Evolutionary conservation across 2,797 vertebrate species (phyloP), one percentile per base, ranked within the genome.

Genomic region (Luscinia megarhynchos): DNA sequence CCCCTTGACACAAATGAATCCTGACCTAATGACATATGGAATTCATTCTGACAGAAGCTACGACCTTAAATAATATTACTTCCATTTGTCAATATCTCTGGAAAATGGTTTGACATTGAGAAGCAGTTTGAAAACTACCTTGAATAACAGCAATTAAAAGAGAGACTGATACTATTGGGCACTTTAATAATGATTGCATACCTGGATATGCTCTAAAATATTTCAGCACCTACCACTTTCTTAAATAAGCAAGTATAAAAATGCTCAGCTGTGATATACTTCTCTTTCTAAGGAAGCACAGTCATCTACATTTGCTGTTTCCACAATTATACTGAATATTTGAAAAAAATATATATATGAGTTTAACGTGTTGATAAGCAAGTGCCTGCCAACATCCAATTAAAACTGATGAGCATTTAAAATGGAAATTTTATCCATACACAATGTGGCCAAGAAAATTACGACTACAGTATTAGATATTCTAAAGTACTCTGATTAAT

Each of bases 131-230:
- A 93, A 96, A 96, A 94, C 84, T 84, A 57, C 82, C 64, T 91
- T 91, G 82, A 97, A 94, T 94, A 96, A 94, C 83, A 93, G 86
- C 81, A 95, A 95, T 95, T 90, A 93, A 74, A 87, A 85, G 67
- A 83, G 84, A 96, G 67, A 91, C 87, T 96, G 84, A 96, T 94
- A 78, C 27, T 78, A 23, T 81, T 96, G 90, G 84, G 70, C 77
- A 95, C 94, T 88, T 97, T 90, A 97, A 96, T 97, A 96, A 95
- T 77, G 81, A 81, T 53, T 91, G 84, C 82, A 87, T 95, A 93
- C 81, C 91, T 94, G 90, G 93, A 87, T 89, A 97, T 97, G 95
- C 96, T 97, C 97, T 95, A 67, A 93, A 97, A 94, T 95, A 95
- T 94, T 96, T 97, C 87, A 96, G 88, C 95, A 97, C 79, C 58